A percentile compares a stretch with the other conserved stretches of the same genome.
Evolutionary conservation across 1,140 invertebrate genomes (phyloP).

Genomic region (Drosophila willistoni): DNA sequence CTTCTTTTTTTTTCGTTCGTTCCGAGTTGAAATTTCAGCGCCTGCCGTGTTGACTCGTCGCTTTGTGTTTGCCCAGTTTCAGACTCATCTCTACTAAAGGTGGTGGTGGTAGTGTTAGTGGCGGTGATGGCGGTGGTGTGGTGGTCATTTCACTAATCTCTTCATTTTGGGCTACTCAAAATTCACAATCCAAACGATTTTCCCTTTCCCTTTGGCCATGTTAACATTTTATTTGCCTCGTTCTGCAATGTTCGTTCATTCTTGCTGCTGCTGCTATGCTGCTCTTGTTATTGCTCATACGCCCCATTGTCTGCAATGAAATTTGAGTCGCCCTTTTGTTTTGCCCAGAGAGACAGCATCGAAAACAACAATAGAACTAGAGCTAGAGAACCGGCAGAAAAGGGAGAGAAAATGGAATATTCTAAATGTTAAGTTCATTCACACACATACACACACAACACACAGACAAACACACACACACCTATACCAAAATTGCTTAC

Average conservation of each 20-base stretch:
- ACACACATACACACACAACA: constrained; percentile 42
- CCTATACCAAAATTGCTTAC: constrained; percentile 7
- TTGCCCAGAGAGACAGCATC: constrained; percentile 32
- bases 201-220: constrained; percentile 46
- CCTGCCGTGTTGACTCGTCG: constrained; percentile 46
- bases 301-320: constrained; percentile 62
- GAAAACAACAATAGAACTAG: constrained; percentile 10
- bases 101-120: not conserved
- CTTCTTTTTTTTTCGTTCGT: not conserved
- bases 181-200: constrained; percentile 49
- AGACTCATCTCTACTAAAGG: not conserved
- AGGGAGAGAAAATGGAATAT: constrained; percentile 25
- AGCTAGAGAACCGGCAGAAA: constrained; percentile 21
- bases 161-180: constrained; percentile 58
- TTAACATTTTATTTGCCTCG: constrained; percentile 78
- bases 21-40: constrained; percentile 53
- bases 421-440: constrained; percentile 68
- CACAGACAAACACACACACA: not conserved
- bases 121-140: not conserved
- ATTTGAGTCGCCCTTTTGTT: constrained; percentile 50
- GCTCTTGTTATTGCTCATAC: constrained; percentile 52
- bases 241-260: constrained; percentile 32
- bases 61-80: not conserved
- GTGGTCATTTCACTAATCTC: constrained; percentile 78
- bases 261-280: constrained; percentile 16